Percentiles rank a stretch among this genome's conserved stretches.
Conservation (phyloP, 2,888 invertebrate genomes). For the Deilephila elpenor region DNA sequence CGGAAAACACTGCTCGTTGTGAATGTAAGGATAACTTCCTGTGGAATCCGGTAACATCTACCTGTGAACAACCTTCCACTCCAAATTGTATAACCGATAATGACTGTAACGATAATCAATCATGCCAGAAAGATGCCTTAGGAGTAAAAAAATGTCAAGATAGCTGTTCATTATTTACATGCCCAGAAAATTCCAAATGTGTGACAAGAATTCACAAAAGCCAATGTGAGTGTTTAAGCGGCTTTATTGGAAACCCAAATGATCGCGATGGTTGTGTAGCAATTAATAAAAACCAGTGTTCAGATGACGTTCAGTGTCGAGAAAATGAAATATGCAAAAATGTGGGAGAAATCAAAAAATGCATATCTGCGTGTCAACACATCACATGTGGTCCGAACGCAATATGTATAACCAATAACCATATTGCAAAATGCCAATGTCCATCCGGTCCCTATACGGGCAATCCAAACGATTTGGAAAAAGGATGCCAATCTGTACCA, state of each 20-base stretch:
- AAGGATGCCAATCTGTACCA: slow-evolving; percentile 91
- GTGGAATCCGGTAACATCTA: slow-evolving; percentile 93
- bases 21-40: slow-evolving; percentile 91
- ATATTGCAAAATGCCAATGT: slow-evolving; percentile 95
- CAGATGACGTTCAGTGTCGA: slow-evolving; percentile 91
- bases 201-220: slow-evolving; percentile 89
- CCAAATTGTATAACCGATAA: slow-evolving; percentile 90
- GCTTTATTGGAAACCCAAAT: slow-evolving; percentile 95
- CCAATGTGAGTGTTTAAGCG: slow-evolving; percentile 92
- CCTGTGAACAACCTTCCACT: slow-evolving; percentile 94
- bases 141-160: slow-evolving; percentile 93
- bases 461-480: slow-evolving; percentile 90
- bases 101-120: slow-evolving; percentile 88
- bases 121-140: slow-evolving; percentile 92
- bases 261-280: slow-evolving; percentile 94
- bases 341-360: slow-evolving; percentile 86
- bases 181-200: slow-evolving; percentile 93
- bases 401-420: slow-evolving; percentile 94
- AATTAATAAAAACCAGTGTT: slow-evolving; percentile 89
- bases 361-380: slow-evolving; percentile 91
- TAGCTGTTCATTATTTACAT: slow-evolving; percentile 92
- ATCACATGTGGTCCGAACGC: slow-evolving; percentile 93
- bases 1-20: slow-evolving; percentile 90
- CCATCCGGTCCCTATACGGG: slow-evolving; percentile 94
- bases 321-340: slow-evolving; percentile 92